Evolutionary conservation across 2,113 vertebrate genomes (phyloP).

Genomic region (Thryonomys swinderianus): DNA sequence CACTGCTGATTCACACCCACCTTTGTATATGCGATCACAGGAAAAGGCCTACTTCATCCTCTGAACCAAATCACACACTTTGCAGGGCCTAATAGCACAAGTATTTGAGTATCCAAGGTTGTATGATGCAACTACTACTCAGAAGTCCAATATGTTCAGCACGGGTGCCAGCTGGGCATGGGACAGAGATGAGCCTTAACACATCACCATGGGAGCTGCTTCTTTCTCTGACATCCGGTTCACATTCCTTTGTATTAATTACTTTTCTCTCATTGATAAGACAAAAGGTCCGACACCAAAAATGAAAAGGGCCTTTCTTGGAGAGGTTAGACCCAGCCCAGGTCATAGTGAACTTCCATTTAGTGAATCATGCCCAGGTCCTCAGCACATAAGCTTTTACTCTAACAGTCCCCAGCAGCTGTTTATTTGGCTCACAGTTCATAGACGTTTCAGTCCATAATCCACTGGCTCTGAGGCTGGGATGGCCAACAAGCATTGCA

Average conservation of each 20-base stretch:
- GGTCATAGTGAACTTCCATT: too few species aligned
- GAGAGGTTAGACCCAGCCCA: too few species aligned
- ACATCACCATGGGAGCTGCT: background rate
- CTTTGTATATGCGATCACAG: background rate
- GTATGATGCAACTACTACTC: background rate
- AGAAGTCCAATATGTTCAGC: background rate
- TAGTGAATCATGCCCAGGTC: too few species aligned
- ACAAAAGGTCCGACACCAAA: too few species aligned
- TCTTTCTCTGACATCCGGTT: background rate
- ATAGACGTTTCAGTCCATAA: too few species aligned
- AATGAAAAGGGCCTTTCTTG: too few species aligned
- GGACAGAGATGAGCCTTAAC: background rate
- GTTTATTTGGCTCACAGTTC: too few species aligned
- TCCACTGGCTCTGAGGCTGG: too few species aligned
- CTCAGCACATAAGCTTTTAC: too few species aligned
- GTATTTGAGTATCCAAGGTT: background rate
- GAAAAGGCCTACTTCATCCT: background rate
- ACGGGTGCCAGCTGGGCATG: background rate
- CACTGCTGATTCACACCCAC: accelerated
- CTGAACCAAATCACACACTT: background rate
- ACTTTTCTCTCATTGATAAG: too few species aligned
- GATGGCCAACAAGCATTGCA: too few species aligned
- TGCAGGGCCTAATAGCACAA: background rate
- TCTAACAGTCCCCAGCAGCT: too few species aligned
- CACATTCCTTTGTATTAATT: background rate